These are phyloP conservation scores for Odontothrips loti DNA, from an alignment of 2,888 invertebrate species.

Conservation along the genomic window DNA sequence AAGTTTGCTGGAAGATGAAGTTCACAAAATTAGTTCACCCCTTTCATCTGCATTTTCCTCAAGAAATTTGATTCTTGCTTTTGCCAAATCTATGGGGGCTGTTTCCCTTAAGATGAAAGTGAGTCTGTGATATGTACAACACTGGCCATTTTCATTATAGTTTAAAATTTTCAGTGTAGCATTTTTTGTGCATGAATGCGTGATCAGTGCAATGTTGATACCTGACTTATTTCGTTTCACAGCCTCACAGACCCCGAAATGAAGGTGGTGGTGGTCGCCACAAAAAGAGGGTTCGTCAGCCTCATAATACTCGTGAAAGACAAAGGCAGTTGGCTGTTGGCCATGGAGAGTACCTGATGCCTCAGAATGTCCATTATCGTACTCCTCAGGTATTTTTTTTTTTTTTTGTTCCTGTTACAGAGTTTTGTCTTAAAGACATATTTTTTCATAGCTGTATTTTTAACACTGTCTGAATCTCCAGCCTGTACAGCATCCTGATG, in stretches of 20 bases:
- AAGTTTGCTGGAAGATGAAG: background rate
- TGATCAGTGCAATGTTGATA: background rate
- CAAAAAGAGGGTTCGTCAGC: constrained; percentile 76
- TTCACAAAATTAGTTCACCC: background rate
- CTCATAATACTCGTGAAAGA: constrained; percentile 81
- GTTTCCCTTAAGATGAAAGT: constrained; percentile 32
- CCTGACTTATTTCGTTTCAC: constrained; percentile 37
- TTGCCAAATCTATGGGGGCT: constrained; percentile 34
- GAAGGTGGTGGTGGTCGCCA: constrained; percentile 63
- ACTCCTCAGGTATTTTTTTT: constrained; percentile 50
- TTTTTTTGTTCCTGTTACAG: background rate
- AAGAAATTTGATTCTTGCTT: background rate
- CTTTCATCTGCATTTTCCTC: background rate
- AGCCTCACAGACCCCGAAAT: constrained; percentile 60
- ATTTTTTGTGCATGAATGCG: background rate
- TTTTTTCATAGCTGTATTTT: background rate
- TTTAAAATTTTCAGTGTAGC: background rate
- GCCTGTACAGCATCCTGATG: constrained; percentile 43
- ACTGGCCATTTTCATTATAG: no score
- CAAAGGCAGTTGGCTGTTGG: constrained; percentile 78
- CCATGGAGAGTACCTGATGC: constrained; percentile 82
- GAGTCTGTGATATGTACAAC: background rate
- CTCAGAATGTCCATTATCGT: constrained; percentile 55
- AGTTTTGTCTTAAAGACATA: constrained; percentile 8
- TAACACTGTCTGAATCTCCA: constrained; percentile 27